These are phyloP conservation scores for Mohoua ochrocephala DNA, from an alignment of 2,113 vertebrate species.

Conservation along the genomic window DNA sequence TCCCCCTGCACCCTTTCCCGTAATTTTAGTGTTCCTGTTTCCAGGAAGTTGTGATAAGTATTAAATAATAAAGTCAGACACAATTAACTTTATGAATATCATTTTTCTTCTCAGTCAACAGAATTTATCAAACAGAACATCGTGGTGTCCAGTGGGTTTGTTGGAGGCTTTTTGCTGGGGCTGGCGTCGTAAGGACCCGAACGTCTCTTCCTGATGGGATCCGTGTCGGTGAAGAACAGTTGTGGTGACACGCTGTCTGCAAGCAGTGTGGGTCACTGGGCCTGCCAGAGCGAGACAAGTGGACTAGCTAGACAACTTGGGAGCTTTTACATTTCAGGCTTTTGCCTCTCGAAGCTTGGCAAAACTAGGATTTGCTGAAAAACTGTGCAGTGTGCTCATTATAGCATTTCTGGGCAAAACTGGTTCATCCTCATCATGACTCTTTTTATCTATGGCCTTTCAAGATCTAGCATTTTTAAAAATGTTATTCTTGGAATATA, in stretches of 20 bases:
- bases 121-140: slow-evolving; percentile 97
- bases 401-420: slow-evolving; percentile 67
- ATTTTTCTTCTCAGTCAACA: slow-evolving; percentile 80
- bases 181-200: slow-evolving; percentile 83
- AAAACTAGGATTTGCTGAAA: slow-evolving; percentile 69
- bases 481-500: slow-evolving; percentile 51
- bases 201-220: background rate
- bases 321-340: slow-evolving; percentile 66
- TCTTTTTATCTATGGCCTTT: slow-evolving; percentile 55
- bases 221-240: background rate
- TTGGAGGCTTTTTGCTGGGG: slow-evolving; percentile 95
- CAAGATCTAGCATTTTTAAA: slow-evolving; percentile 63
- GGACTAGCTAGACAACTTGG: slow-evolving; percentile 47
- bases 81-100: background rate
- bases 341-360: slow-evolving; percentile 67
- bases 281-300: slow-evolving; percentile 6
- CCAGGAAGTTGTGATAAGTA: background rate
- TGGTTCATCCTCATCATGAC: slow-evolving; percentile 52
- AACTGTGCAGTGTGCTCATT: slow-evolving; percentile 62
- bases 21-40: background rate
- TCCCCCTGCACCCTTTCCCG: background rate
- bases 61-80: background rate
- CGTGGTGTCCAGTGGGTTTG: slow-evolving; percentile 91
- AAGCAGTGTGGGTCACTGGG: background rate
- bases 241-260: background rate